Conservation (phyloP, 1,140 invertebrate genomes). For the Orchesella cincta region DNA sequence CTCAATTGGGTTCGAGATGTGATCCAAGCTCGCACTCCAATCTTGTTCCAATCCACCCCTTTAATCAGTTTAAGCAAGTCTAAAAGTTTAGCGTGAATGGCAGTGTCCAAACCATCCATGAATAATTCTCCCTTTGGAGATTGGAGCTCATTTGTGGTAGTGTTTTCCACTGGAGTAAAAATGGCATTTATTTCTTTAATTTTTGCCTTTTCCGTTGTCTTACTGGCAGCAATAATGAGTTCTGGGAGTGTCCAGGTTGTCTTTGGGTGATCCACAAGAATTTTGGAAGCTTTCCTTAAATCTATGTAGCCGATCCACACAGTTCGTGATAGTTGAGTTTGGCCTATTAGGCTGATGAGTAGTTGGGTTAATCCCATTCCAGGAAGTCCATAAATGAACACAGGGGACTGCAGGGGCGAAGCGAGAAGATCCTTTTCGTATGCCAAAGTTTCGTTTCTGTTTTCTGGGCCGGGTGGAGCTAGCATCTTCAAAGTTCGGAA, state of each 20-base stretch:
- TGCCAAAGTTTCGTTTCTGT: too few species aligned
- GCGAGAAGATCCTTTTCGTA: neutral
- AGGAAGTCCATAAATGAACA: neutral
- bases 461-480: too few species aligned
- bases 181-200: neutral
- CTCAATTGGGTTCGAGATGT: too few species aligned
- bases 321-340: neutral
- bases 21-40: too few species aligned
- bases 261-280: neutral
- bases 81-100: too few species aligned
- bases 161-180: neutral
- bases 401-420: neutral
- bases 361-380: neutral
- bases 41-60: too few species aligned
- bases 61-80: too few species aligned
- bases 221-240: neutral
- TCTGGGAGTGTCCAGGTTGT: neutral
- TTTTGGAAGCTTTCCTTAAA: neutral
- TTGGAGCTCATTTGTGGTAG: too few species aligned
- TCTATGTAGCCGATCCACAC: slow-evolving; percentile 4
- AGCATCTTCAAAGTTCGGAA: too few species aligned
- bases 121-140: too few species aligned
- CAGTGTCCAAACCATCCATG: too few species aligned
- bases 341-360: neutral
- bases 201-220: too few species aligned